Evolutionary conservation across 2,888 invertebrate genomes (phyloP), one percentile per base, ranked within the genome.

Genomic region (Troides oblongomaculatus): DNA sequence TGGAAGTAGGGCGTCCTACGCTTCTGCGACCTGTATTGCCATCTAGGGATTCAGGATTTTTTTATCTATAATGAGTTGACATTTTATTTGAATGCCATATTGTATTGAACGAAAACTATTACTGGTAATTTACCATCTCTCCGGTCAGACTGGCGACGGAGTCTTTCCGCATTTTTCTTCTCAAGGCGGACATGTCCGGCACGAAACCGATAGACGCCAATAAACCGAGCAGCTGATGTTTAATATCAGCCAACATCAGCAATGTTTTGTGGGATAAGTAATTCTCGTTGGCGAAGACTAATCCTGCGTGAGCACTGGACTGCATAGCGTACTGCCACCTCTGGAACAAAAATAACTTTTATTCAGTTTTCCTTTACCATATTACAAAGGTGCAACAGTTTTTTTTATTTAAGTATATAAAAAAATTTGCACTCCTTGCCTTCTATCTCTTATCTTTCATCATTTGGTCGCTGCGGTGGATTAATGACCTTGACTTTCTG

Each of bases 191-290:
- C 82, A 96, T 93, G 36, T 95, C 93, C 0, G 96, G 95, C 10
- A 97, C 95, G 82, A 97, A 97, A 1, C 97, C 97, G 69, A 97
- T 97, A 6, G 95, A 94, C 0, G 96, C 95, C 18, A 97, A 84
- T 25, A 96, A 83, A 56, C 96, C 96, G 62, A 97, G 84, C 74
- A 96, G 93, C 81, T 97, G 97, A 77, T 96, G 95, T 81, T 98
- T 97, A 74, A 98, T 96, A 76, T 98, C 98, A 0, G 96, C 95
- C 76, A 99, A 93, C 87, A 97, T 98, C 72, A 96, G 93, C 78
- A 99, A 92, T 0, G 97, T 97, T 81, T 96, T 95, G 74, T 95
- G 90, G 0, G 98, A 98, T 0, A 99, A 90, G 83, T 94, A 98
- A 86, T 98, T 97, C 79, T 97, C 96, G 67, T 93, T 95, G 18